phyloP scores from a whole-genome alignment of 2,113 vertebrate genomes.

The Oryzias melastigma region DNA sequence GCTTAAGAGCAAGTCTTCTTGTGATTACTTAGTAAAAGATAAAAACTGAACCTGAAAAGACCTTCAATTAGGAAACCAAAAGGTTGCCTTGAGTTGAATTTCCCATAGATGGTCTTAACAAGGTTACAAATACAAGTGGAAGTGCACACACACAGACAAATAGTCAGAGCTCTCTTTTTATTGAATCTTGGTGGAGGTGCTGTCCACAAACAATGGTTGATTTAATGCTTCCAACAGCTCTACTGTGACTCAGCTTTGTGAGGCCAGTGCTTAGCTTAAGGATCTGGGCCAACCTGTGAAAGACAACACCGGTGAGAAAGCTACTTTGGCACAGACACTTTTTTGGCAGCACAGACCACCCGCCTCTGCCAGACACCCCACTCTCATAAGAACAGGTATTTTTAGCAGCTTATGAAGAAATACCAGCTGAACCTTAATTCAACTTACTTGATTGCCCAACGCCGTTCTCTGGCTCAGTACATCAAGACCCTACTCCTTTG shows the following conservation, averaged over 20 bases:
- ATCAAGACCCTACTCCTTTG: not conserved
- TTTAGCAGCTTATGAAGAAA: constrained; percentile 44
- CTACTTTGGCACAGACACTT: constrained; percentile 20
- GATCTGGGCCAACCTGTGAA: constrained; percentile 51
- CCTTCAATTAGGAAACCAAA: no score
- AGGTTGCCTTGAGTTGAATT: no score
- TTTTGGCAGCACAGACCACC: constrained; percentile 47
- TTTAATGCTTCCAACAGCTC: not conserved
- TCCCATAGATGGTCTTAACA: no score
- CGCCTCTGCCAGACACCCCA: constrained; percentile 16
- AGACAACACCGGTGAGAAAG: constrained; percentile 71
- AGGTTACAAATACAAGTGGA: no score
- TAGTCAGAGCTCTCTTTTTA: no score
- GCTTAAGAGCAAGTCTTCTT: no score
- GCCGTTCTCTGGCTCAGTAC: constrained; percentile 8
- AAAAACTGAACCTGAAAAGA: no score
- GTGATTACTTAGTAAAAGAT: no score
- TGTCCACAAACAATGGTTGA: not conserved
- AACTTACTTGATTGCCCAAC: constrained; percentile 21
- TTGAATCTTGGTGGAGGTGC: not conserved
- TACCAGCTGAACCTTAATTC: constrained; percentile 8
- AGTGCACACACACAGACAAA: not conserved
- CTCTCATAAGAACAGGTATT: constrained; percentile 53
- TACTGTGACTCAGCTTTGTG: constrained; percentile 24
- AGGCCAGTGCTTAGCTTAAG: constrained; percentile 19